Base-by-base conservation (phyloP, 2,888 invertebrate species). In the Parasteatoda lunata region DNA sequence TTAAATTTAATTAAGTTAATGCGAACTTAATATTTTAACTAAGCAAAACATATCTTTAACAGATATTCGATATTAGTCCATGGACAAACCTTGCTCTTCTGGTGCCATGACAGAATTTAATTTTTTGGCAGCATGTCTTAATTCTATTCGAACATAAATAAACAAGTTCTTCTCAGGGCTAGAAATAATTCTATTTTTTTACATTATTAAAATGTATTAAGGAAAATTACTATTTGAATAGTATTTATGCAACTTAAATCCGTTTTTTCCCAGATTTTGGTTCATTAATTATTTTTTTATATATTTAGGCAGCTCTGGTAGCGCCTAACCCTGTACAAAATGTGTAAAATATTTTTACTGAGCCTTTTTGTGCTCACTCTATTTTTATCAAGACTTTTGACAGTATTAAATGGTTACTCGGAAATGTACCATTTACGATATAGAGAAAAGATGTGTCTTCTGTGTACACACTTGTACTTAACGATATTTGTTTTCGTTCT, bases 151-250 rank as follows among this genome's bases (percentile, higher is more conserved):
- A 13, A 54, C 66, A 69, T 77, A 76, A 80, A 76, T 80, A 86
- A 86, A 80, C 85, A 86, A 86, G 85, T 77, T 52, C 73, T 86
- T 80, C 70, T 77, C 52, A 72, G 79, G 80, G 85, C 85, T 86
- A 77, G 66, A 52, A 54, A 83, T 59, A 47, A 48, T 48, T 9
- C 4, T 11, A n/a, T 70, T 70, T 45, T 54, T 54, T 13, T 51
- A 52, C 30, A 59, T 11, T 59, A 7, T 30, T 30, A 30, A 30
- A 30, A 30, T 30, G 30, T 30, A 54, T 13, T 54, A 11, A 8
- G 8, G 5, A 54, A 54, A 54, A 54, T 3, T 11, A 54, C 13
- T 54, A 54, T 54, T 54, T 9, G 7, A 9, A 54, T 54, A 9
- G 11, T 4, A 13, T 59, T 59, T 59, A 3, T 59, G 9, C 4